A percentile compares a stretch with the other conserved stretches of the same genome.
phyloP scores from a whole-genome alignment of 2,113 vertebrate genomes.

The Miniopterus natalensis region DNA sequence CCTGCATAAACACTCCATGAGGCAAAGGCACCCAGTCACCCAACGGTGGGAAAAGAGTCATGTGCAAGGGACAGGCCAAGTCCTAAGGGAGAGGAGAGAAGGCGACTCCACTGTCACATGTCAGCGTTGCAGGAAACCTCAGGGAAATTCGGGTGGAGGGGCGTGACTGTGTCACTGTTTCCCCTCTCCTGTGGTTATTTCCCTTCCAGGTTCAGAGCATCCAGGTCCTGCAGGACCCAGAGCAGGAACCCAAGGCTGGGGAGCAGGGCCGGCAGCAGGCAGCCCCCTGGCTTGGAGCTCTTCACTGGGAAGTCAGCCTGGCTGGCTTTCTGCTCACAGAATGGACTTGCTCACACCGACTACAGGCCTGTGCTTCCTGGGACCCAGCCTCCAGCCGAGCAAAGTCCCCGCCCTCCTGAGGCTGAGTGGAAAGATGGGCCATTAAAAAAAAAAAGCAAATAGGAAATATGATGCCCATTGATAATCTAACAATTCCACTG shows the following conservation, averaged over 20 bases:
- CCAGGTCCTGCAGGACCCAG: fast-evolving
- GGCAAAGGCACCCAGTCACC: not conserved
- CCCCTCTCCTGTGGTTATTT: not conserved
- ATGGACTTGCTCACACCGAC: not conserved
- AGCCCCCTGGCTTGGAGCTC: not conserved
- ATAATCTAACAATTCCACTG: not conserved
- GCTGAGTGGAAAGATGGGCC: too few relatives aligned
- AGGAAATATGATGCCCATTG: not conserved
- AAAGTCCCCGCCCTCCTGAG: not conserved
- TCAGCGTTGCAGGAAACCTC: not conserved
- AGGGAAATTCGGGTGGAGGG: too few relatives aligned
- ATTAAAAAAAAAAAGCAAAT: not conserved
- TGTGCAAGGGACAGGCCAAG: not conserved
- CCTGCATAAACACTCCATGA: not conserved
- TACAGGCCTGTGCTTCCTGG: too few relatives aligned
- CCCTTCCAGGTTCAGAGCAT: not conserved
- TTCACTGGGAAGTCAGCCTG: not conserved
- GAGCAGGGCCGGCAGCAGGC: not conserved
- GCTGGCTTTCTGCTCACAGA: not conserved
- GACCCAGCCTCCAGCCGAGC: not conserved
- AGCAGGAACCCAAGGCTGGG: not conserved
- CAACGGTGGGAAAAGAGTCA: not conserved
- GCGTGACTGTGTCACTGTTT: not conserved
- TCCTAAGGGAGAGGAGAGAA: not conserved
- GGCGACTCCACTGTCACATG: not conserved